A percentile compares a stretch with the other conserved stretches of the same genome.
Conservation (phyloP, 1,140 invertebrate species). For the Diachasmimorpha longicaudata region DNA sequence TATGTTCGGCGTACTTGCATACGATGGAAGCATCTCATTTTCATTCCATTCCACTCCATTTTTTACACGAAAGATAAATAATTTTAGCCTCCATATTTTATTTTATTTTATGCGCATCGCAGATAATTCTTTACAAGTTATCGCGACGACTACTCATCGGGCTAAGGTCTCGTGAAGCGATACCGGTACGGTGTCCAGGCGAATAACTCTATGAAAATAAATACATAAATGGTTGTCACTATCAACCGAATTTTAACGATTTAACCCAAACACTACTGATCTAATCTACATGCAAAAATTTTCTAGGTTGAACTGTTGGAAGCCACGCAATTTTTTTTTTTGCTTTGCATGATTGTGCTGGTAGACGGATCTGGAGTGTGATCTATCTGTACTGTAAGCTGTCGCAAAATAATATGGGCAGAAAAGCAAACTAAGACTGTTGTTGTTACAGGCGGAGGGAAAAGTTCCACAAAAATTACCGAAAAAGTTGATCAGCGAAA, state of each 20-base stretch:
- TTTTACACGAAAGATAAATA: background rate
- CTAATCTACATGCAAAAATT: background rate
- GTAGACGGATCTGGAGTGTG: no score
- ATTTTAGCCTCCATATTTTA: background rate
- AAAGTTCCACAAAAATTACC: no score
- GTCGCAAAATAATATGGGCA: background rate
- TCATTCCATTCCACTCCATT: no score
- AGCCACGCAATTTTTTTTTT: background rate
- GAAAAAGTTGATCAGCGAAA: no score
- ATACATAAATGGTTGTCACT: slow-evolving; percentile 26
- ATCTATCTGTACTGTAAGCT: background rate
- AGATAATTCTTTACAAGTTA: background rate
- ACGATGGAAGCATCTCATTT: no score
- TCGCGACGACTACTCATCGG: slow-evolving; percentile 7
- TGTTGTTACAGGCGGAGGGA: no score
- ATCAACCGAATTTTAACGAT: background rate
- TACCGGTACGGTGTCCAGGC: slow-evolving; percentile 59
- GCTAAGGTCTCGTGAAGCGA: slow-evolving; percentile 62
- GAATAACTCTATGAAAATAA: slow-evolving; percentile 59
- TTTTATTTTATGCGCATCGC: no score
- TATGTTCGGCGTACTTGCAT: no score
- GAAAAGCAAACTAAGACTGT: background rate
- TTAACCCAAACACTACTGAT: background rate
- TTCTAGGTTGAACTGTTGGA: background rate
- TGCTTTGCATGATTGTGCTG: no score